phyloP scores from a whole-genome alignment of 2,888 invertebrate genomes.

The Rapana venosa region DNA sequence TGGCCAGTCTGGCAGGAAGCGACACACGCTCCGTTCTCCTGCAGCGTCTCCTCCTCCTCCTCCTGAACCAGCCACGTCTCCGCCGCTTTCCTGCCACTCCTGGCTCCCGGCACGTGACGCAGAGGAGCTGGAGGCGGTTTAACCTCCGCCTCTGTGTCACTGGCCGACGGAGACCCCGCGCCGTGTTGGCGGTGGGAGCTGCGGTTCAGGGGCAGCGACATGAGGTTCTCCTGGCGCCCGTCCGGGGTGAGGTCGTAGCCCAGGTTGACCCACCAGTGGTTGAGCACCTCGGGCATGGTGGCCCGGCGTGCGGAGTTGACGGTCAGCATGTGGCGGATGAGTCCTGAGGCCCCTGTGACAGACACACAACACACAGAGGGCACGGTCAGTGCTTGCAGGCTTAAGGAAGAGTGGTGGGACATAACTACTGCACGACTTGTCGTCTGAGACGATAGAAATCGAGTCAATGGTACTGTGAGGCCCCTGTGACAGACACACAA shows the following conservation, averaged over 20 bases:
- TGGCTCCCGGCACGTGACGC: constrained; percentile 8
- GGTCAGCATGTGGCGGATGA: constrained; percentile 95
- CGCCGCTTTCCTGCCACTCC: neutral
- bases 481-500: constrained; percentile 83
- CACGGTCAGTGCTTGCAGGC: neutral
- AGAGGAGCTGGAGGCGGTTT: neutral
- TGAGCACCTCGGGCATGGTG: constrained; percentile 94
- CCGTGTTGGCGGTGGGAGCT: constrained; percentile 47
- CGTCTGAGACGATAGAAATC: too few relatives aligned
- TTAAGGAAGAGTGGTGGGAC: too few relatives aligned
- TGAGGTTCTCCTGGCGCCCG: constrained; percentile 60
- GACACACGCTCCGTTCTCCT: neutral
- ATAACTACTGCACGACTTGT: neutral
- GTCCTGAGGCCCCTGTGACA: constrained; percentile 90
- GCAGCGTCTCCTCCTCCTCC: neutral
- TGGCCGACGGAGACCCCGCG: constrained; percentile 59
- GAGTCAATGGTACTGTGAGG: constrained; percentile 81
- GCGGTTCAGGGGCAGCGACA: neutral
- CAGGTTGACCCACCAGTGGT: constrained; percentile 96
- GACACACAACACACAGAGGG: neutral
- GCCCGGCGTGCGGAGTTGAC: constrained; percentile 93
- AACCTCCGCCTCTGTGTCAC: constrained; percentile 42
- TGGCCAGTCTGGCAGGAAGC: too few relatives aligned
- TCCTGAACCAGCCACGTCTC: neutral
- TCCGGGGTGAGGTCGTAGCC: constrained; percentile 68